Percentiles rank a stretch among this genome's conserved stretches.
Evolutionary conservation across 2,888 invertebrate species (phyloP).

Genomic region (Campaea margaritaria): DNA sequence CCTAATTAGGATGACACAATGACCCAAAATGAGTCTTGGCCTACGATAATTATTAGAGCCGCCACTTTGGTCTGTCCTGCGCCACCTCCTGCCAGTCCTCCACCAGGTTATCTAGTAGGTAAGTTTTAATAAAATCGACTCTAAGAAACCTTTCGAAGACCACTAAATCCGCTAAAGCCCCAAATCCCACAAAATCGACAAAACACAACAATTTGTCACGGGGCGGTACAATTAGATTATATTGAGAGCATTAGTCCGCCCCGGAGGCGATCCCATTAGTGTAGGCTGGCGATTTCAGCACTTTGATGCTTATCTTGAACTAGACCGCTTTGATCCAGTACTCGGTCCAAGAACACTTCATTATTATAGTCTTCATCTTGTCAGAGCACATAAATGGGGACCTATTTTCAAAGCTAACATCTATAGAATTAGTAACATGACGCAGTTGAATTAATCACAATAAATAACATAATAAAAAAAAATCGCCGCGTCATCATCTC

Average conservation of each 20-base stretch:
- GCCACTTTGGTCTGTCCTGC: too few relatives aligned
- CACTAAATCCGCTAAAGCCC: not conserved
- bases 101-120: too few relatives aligned
- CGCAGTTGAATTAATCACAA: too few relatives aligned
- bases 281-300: slow-evolving; percentile 38
- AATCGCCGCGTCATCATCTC: too few relatives aligned
- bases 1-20: too few relatives aligned
- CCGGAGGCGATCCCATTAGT: slow-evolving; percentile 45
- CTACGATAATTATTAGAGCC: too few relatives aligned
- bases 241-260: slow-evolving; percentile 44
- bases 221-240: slow-evolving; percentile 42
- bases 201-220: slow-evolving; percentile 40
- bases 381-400: too few relatives aligned
- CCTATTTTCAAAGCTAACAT: too few relatives aligned
- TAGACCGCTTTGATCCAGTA: not conserved
- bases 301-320: slow-evolving; percentile 37
- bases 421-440: too few relatives aligned
- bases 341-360: slow-evolving; percentile 10
- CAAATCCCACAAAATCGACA: slow-evolving; percentile 16
- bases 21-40: too few relatives aligned
- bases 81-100: too few relatives aligned
- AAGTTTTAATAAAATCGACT: not conserved
- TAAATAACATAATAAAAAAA: too few relatives aligned
- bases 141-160: slow-evolving; percentile 1
- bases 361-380: not conserved